A percentile compares a stretch with the other conserved stretches of the same genome.
phyloP scores from a whole-genome alignment of 1,140 invertebrate genomes.

The Ephestia elutella region DNA sequence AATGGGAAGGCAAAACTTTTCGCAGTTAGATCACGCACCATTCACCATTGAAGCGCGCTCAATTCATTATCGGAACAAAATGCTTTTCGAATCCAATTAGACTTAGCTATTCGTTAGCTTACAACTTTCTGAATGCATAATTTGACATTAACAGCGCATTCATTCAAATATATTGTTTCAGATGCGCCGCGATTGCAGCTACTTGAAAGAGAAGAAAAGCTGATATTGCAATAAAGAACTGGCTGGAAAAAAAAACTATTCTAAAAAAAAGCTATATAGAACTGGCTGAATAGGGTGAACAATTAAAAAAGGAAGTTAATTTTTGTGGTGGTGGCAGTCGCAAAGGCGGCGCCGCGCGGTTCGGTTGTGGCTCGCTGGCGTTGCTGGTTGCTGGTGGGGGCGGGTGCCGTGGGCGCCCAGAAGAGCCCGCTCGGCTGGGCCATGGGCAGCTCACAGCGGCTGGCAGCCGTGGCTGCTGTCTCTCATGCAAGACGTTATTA shows the following conservation, averaged over 20 bases:
- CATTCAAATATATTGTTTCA: slow-evolving; percentile 42
- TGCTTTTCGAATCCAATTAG: slow-evolving; percentile 34
- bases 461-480: slow-evolving; percentile 61
- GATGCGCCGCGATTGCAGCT: slow-evolving; percentile 33
- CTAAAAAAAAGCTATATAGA: slow-evolving; percentile 14
- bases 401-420: slow-evolving; percentile 46
- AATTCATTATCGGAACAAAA: slow-evolving; percentile 30
- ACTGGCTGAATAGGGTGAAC: slow-evolving; percentile 27
- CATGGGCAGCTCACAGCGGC: slow-evolving; percentile 64
- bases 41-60: slow-evolving; percentile 34
- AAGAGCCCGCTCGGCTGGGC: slow-evolving; percentile 68
- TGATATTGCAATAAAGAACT: slow-evolving; percentile 24
- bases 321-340: slow-evolving; percentile 35
- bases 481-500: slow-evolving; percentile 57
- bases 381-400: slow-evolving; percentile 52
- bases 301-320: neutral
- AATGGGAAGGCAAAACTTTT: slow-evolving; percentile 21
- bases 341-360: slow-evolving; percentile 47
- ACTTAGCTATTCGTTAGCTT: slow-evolving; percentile 23
- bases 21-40: slow-evolving; percentile 41
- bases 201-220: slow-evolving; percentile 25
- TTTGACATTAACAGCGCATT: slow-evolving; percentile 13
- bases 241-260: neutral
- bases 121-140: slow-evolving; percentile 26
- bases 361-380: slow-evolving; percentile 55